A percentile compares a stretch with the other conserved stretches of the same genome.
Conservation (phyloP, 2,888 invertebrate genomes). For the Incurvaria masculella region DNA sequence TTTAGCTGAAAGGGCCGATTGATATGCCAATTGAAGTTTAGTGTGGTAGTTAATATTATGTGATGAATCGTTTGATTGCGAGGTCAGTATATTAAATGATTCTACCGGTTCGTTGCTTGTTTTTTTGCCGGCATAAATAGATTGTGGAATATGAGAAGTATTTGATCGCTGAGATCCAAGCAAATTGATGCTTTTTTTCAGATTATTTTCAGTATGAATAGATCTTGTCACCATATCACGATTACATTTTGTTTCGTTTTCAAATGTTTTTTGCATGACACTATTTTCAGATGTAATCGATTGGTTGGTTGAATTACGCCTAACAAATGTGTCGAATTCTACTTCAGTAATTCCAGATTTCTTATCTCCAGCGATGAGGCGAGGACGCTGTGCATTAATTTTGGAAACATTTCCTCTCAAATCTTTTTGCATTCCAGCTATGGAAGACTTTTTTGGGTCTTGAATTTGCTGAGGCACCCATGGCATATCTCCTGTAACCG, state of each 20-base stretch:
- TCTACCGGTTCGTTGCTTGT: not conserved
- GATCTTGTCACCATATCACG: too few species aligned
- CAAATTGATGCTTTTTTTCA: not conserved
- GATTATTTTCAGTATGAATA: not conserved
- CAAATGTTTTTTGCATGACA: constrained; percentile 14
- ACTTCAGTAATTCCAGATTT: constrained; percentile 34
- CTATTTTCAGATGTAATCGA: constrained; percentile 33
- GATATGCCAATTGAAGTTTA: constrained; percentile 43
- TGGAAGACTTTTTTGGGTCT: not conserved
- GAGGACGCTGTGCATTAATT: not conserved
- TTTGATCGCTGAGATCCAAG: not conserved
- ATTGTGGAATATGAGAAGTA: not conserved
- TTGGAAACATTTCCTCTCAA: not conserved
- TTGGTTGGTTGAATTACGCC: constrained; percentile 37
- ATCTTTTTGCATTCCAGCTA: not conserved
- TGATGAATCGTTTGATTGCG: constrained; percentile 23
- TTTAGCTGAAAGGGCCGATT: constrained; percentile 39
- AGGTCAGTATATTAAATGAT: constrained; percentile 1
- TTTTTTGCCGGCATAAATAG: not conserved
- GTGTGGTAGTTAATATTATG: constrained; percentile 36
- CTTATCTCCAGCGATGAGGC: not conserved
- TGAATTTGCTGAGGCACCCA: not conserved
- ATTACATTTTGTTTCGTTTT: not conserved
- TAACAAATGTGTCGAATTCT: constrained; percentile 47
- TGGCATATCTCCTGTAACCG: constrained; percentile 20